A percentile compares a stretch with the other conserved stretches of the same genome.
These are phyloP conservation scores for Copidosoma floridanum DNA, from an alignment of 1,140 invertebrate genomes.

Conservation along the genomic window DNA sequence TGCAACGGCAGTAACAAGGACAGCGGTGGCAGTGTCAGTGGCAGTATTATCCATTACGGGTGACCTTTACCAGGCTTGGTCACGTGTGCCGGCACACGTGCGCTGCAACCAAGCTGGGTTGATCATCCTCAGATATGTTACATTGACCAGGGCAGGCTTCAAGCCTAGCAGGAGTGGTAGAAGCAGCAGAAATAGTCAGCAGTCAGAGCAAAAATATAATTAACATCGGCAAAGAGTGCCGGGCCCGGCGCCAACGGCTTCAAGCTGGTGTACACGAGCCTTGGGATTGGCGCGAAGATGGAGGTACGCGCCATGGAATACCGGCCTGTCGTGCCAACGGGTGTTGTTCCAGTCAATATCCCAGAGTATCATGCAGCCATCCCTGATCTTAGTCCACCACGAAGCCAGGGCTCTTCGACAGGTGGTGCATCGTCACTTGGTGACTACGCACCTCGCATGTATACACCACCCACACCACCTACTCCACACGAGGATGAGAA, in stretches of 20 bases:
- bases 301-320: conserved; percentile 55
- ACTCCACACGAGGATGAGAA: conserved; percentile 55
- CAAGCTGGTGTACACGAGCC: conserved; percentile 50
- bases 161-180: no score
- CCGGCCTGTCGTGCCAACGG: conserved; percentile 49
- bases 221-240: no score
- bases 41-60: no score
- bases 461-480: conserved; percentile 54
- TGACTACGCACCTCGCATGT: conserved; percentile 55
- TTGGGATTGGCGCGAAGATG: conserved; percentile 44
- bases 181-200: no score
- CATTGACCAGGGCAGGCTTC: no score
- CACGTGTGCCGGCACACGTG: no score
- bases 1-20: no score
- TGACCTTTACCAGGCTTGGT: no score
- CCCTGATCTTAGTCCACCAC: conserved; percentile 53
- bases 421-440: conserved; percentile 53
- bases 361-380: conserved; percentile 54
- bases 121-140: no score
- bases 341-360: conserved; percentile 48
- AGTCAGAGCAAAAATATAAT: neutral
- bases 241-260: conserved; percentile 39
- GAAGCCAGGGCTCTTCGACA: conserved; percentile 54
- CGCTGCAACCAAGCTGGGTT: no score
- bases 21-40: no score